Percentiles rank a stretch among this genome's conserved stretches.
These are phyloP conservation scores for Siderastrea radians DNA, from an alignment of 92 coral and sea anemone genomes.

Conservation along the genomic window DNA sequence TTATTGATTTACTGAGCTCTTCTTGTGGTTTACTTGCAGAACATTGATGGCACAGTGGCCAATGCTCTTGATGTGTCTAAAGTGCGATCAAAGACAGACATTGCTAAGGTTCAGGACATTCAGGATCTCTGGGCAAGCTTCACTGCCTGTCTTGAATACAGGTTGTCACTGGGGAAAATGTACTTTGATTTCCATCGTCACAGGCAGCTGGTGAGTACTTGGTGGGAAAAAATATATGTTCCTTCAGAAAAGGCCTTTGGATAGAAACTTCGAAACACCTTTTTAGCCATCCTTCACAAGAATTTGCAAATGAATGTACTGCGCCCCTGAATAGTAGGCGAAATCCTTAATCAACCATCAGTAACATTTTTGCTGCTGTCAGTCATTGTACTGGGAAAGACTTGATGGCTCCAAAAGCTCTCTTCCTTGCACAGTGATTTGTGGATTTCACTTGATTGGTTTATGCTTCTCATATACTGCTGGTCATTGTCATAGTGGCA, in stretches of 20 bases:
- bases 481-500: too few species aligned
- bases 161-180: slow-evolving; percentile 87
- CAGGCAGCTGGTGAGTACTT: slow-evolving; percentile 77
- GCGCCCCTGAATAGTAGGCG: too few species aligned
- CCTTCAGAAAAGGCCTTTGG: too few species aligned
- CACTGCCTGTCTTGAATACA: slow-evolving; percentile 82
- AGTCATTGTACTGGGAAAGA: too few species aligned
- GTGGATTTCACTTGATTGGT: too few species aligned
- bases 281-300: too few species aligned
- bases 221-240: not conserved
- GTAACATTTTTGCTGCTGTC: too few species aligned
- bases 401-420: too few species aligned
- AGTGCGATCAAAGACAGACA: slow-evolving; percentile 74
- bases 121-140: slow-evolving; percentile 80
- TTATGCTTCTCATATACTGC: too few species aligned
- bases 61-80: slow-evolving; percentile 70
- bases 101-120: slow-evolving; percentile 77
- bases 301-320: too few species aligned
- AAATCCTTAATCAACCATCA: too few species aligned
- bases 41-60: slow-evolving; percentile 64
- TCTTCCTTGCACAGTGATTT: too few species aligned
- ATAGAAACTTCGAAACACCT: not conserved
- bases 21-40: slow-evolving; percentile 31
- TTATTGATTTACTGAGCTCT: not conserved
- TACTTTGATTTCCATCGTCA: slow-evolving; percentile 96